These are phyloP conservation scores for Eupelmus urozonus DNA, from an alignment of 2,888 invertebrate genomes.

Conservation along the genomic window DNA sequence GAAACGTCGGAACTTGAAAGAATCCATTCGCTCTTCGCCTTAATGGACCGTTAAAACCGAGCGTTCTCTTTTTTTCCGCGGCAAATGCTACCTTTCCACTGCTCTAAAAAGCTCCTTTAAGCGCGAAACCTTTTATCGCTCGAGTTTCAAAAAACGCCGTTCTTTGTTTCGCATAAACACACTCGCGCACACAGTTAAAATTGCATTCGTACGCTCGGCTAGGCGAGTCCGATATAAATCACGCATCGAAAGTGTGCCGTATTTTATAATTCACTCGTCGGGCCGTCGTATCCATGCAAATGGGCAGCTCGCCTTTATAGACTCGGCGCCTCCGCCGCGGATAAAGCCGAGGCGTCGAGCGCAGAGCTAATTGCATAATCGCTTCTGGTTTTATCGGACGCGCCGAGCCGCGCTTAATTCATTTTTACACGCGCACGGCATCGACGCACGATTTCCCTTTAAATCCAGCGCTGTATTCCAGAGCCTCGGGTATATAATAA, in stretches of 20 bases:
- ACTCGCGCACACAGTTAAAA: too few species aligned
- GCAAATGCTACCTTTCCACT: not conserved
- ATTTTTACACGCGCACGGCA: not conserved
- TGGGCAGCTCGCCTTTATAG: slow-evolving; percentile 26
- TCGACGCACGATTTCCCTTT: too few species aligned
- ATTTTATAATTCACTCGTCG: slow-evolving; percentile 25
- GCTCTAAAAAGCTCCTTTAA: not conserved
- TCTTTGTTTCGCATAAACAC: too few species aligned
- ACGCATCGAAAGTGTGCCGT: slow-evolving; percentile 24
- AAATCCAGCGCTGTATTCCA: too few species aligned
- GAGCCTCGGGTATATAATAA: too few species aligned
- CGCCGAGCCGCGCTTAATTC: not conserved
- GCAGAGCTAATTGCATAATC: slow-evolving; percentile 42
- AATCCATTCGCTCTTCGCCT: not conserved
- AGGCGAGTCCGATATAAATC: slow-evolving; percentile 22
- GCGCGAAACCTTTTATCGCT: too few species aligned
- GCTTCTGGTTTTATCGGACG: slow-evolving; percentile 18
- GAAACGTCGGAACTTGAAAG: slow-evolving; percentile 13
- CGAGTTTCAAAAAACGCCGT: too few species aligned
- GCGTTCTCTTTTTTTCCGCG: not conserved
- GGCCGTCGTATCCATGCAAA: slow-evolving; percentile 20
- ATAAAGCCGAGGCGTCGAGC: not conserved
- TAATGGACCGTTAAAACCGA: slow-evolving; percentile 31
- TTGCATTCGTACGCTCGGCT: too few species aligned
- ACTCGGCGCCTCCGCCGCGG: slow-evolving; percentile 4